Percentiles rank a stretch among this genome's conserved stretches.
These are phyloP conservation scores for Trissonchulus sp. DNA, from an alignment of 2,888 invertebrate genomes.

Conservation along the genomic window DNA sequence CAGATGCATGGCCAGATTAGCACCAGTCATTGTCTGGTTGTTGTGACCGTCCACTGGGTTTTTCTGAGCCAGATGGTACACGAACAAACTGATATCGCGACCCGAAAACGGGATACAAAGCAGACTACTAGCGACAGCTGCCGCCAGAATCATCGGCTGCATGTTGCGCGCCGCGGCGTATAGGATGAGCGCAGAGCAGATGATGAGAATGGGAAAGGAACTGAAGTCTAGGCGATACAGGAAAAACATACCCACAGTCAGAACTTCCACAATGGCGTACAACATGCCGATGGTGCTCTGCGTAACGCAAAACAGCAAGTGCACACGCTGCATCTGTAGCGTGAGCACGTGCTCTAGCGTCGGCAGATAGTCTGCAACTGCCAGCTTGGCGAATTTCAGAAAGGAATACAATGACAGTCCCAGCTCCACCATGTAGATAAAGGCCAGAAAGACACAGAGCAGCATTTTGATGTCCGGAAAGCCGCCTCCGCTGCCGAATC, in stretches of 20 bases:
- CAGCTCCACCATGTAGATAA: neutral
- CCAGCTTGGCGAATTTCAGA: neutral
- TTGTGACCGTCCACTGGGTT: neutral
- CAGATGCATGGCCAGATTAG: neutral
- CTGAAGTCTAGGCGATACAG: slow-evolving; percentile 29
- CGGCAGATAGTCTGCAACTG: neutral
- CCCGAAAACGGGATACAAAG: neutral
- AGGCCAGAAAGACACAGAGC: neutral
- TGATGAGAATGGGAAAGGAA: slow-evolving; percentile 24
- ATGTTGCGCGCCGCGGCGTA: neutral
- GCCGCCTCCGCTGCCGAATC: neutral
- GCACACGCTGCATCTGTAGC: neutral
- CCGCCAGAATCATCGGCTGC: neutral
- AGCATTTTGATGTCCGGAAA: neutral
- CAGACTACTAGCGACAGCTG: neutral
- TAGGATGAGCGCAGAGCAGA: slow-evolving; percentile 4
- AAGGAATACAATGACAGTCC: slow-evolving; percentile 6
- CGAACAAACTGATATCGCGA: slow-evolving; percentile 26
- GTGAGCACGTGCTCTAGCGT: neutral
- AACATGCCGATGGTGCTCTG: slow-evolving; percentile 5
- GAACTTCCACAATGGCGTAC: slow-evolving; percentile 22
- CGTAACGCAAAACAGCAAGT: neutral
- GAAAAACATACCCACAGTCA: slow-evolving; percentile 23
- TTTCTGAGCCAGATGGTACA: slow-evolving; percentile 7
- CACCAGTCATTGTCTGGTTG: neutral